phyloP scores from a whole-genome alignment of 2,113 vertebrate genomes.

The Empidonax alnorum region DNA sequence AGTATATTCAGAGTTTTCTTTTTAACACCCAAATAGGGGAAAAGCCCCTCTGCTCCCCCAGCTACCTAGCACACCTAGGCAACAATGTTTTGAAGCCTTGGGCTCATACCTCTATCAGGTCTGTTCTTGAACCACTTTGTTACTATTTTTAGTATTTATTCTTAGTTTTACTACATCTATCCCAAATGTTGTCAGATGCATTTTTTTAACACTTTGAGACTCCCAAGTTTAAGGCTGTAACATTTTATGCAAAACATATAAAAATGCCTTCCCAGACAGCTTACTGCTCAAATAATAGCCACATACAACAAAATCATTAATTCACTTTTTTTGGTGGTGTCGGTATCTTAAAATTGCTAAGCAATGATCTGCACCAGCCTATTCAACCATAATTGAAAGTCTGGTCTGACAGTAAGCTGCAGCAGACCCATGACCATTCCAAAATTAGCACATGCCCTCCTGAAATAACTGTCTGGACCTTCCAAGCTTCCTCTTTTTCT shows the following conservation, averaged over 20 bases:
- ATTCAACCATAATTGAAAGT: neutral
- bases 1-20: neutral
- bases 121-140: neutral
- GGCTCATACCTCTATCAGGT: neutral
- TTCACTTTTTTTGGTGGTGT: neutral
- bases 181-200: neutral
- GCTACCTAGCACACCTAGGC: neutral
- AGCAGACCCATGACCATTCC: neutral
- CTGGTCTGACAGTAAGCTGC: neutral
- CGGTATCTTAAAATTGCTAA: neutral
- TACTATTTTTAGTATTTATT: slow-evolving; percentile 8
- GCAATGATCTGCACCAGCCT: neutral
- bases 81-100: neutral
- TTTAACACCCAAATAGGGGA: neutral
- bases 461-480: neutral
- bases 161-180: neutral
- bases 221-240: neutral
- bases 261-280: neutral
- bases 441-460: neutral
- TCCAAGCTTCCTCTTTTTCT: neutral
- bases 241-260: neutral
- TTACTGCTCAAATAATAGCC: neutral
- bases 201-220: neutral
- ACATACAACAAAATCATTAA: neutral
- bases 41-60: neutral